These are phyloP conservation scores for Hafferia zeledoni DNA, from an alignment of 2,797 vertebrate species.

Conservation along the genomic window DNA sequence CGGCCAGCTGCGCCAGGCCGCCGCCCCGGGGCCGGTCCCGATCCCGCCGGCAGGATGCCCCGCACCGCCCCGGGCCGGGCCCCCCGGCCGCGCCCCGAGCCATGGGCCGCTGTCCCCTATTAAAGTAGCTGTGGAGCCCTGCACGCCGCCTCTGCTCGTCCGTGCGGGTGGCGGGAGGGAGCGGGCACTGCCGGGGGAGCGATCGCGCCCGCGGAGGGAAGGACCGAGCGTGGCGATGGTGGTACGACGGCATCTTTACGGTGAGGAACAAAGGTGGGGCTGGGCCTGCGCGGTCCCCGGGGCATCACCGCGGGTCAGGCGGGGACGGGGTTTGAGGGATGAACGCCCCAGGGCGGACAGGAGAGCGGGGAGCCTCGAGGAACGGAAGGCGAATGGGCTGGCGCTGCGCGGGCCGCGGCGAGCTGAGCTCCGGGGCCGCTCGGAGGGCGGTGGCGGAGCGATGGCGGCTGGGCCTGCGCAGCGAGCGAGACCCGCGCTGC, in stretches of 20 bases:
- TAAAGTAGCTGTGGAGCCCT: conserved; percentile 47
- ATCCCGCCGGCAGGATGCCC: conserved; percentile 4
- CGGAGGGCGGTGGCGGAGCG: background rate
- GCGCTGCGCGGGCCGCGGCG: background rate
- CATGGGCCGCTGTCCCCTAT: background rate
- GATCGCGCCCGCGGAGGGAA: background rate
- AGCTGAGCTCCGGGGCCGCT: background rate
- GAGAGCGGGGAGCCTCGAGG: background rate
- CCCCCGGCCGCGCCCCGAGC: background rate
- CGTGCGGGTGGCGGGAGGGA: background rate
- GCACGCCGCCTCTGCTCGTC: background rate
- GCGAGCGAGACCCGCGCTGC: background rate
- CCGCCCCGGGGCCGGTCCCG: background rate
- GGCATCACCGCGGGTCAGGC: background rate
- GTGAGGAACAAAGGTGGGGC: background rate
- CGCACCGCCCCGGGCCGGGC: background rate
- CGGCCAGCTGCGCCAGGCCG: background rate
- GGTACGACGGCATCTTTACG: background rate
- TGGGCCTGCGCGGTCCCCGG: background rate
- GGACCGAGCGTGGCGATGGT: background rate
- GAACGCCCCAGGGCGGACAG: background rate
- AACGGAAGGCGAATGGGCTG: accelerated
- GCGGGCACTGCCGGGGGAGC: background rate
- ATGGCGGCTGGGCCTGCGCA: conserved; percentile 10
- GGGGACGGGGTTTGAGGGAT: background rate